Evolutionary conservation across 2,113 vertebrate genomes (phyloP), one percentile per base, ranked within the genome.

Genomic region (Ahaetulla prasina): DNA sequence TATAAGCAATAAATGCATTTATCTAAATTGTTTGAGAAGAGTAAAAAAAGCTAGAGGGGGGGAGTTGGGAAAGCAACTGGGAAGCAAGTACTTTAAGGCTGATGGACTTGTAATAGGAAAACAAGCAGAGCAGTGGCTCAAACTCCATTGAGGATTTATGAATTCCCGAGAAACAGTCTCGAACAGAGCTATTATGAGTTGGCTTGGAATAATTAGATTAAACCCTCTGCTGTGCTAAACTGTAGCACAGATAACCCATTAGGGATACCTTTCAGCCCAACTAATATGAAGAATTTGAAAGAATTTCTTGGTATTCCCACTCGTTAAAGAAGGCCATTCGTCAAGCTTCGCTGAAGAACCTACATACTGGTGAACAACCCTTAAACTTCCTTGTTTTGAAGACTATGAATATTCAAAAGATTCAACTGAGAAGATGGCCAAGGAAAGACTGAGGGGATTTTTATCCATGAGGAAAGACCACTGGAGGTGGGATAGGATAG

Each of bases 191-290:
- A 5, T 88, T 91, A 57, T 57, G 91, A 60, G 52, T 14, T 93
- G 91, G 25, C 85, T 93, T 85, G 30, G 25, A 94, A 91, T 91
- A 93, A 92, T 90, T 93, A 55, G 47, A 80, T 80, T 55, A 90
- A 93, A 55, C 5, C 80, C 88, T 25, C 12, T 47, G 23, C 20
- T 49, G 35, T 88, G 88, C 85, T 60, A 22, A 96, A 16, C 35
- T 55, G 88, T 2, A 89, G 88, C 90, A 92, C 2, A 92, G 92
- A 57, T 55, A 30, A 89, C 68, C 85, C 0, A 0, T 88, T 94
- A 55, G 57, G 85, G 89, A 94, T 43, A 92, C 50, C 74, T 95
- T 94, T 92, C 54, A 63, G 57, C 52, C 35, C 86, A 91, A 92
- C 25, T 90, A 94, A 94, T 18, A 27, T 47, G 45, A 90, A 53